These are phyloP conservation scores for Tamias sibiricus DNA, from an alignment of 2,113 vertebrate species.

Conservation along the genomic window DNA sequence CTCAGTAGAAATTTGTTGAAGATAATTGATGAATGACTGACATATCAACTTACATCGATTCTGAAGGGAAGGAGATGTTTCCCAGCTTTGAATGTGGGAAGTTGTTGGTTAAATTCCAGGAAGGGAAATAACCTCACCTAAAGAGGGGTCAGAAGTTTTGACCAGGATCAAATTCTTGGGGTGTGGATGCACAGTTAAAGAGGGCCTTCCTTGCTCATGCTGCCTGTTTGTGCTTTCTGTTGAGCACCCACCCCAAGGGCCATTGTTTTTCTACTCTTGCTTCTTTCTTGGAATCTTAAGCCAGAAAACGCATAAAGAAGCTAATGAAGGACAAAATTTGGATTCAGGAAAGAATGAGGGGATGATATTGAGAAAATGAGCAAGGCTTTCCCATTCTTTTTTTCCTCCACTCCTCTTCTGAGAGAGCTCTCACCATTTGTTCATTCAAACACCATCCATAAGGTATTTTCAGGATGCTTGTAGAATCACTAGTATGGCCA, in stretches of 20 bases:
- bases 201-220: background rate
- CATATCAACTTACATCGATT: background rate
- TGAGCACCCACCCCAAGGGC: background rate
- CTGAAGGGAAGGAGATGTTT: background rate
- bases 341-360: background rate
- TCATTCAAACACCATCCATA: background rate
- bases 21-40: constrained; percentile 27
- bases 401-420: background rate
- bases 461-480: background rate
- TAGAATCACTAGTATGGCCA: background rate
- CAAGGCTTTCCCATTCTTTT: background rate
- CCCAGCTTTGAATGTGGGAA: background rate
- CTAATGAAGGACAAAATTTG: background rate
- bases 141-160: background rate
- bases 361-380: background rate
- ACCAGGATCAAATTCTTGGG: background rate
- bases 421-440: background rate
- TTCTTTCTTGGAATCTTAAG: background rate
- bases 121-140: background rate
- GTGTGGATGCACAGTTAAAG: background rate
- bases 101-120: background rate
- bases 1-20: constrained; percentile 11
- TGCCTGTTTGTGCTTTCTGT: background rate
- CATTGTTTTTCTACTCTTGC: background rate
- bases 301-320: background rate